phyloP scores from a whole-genome alignment of 2,113 vertebrate species.

The Ramphastos sulfuratus region DNA sequence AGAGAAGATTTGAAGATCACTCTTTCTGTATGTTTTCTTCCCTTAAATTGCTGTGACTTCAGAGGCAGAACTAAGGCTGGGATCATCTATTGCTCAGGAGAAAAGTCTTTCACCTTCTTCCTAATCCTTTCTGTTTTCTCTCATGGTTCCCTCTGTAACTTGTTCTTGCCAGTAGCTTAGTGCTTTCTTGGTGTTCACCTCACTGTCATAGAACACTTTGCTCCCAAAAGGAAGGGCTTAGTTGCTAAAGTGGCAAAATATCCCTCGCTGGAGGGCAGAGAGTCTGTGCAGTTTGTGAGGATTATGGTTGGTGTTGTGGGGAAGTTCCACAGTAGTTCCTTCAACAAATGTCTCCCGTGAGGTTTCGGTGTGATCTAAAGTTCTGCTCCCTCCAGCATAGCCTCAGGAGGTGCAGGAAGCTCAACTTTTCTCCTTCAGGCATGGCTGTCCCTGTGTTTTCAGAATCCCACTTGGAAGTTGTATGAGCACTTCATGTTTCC shows the following conservation, averaged over 20 bases:
- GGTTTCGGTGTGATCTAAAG: not conserved
- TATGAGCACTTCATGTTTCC: not conserved
- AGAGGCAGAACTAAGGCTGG: not conserved
- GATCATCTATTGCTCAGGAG: not conserved
- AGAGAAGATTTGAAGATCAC: not conserved
- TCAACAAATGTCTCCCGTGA: not conserved
- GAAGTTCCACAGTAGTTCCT: not conserved
- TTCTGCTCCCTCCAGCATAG: not conserved
- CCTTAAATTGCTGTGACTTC: not conserved
- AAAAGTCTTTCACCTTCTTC: not conserved
- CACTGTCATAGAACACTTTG: not conserved
- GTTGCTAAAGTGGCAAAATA: not conserved
- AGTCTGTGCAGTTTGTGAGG: not conserved
- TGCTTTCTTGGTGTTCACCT: not conserved
- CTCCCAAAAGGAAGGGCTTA: not conserved
- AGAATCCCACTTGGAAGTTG: not conserved
- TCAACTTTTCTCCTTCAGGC: not conserved
- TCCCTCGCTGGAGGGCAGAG: not conserved
- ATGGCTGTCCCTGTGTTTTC: not conserved
- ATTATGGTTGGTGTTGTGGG: not conserved
- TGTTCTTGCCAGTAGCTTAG: not conserved
- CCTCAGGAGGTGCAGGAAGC: not conserved
- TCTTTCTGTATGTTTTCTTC: not conserved
- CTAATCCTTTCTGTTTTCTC: not conserved
- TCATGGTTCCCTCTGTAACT: not conserved